Conservation (phyloP, 2,113 vertebrate genomes). For the Orientallactaga bullata region DNA sequence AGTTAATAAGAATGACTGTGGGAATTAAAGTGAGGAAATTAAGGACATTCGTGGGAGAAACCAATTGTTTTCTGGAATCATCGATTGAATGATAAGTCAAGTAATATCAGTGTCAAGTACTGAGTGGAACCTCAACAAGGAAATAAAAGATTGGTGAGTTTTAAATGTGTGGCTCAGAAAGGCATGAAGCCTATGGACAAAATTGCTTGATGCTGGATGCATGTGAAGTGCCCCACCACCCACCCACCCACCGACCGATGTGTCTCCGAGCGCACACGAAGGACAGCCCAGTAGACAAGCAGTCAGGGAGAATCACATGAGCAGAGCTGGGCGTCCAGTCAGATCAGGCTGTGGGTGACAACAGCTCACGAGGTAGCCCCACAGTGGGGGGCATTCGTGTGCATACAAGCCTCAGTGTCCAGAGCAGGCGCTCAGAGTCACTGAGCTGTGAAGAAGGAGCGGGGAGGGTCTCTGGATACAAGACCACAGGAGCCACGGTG, state of each 20-base stretch:
- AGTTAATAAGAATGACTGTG: constrained; percentile 74
- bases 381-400: not conserved
- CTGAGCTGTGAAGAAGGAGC: not conserved
- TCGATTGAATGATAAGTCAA: constrained; percentile 78
- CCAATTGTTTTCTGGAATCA: constrained; percentile 82
- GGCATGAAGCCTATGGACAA: constrained; percentile 12
- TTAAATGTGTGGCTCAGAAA: constrained; percentile 58
- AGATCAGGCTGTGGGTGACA: rapidly evolving
- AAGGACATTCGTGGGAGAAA: constrained; percentile 78
- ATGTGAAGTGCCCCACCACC: not conserved
- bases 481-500: rapidly evolving
- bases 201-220: not conserved
- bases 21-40: constrained; percentile 77
- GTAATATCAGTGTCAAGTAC: constrained; percentile 74
- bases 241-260: too few species aligned
- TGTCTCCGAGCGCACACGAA: not conserved
- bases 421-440: rapidly evolving
- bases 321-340: not conserved
- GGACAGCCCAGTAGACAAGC: not conserved
- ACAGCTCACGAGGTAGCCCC: rapidly evolving
- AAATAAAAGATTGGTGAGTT: constrained; percentile 74
- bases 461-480: not conserved
- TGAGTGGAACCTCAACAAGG: constrained; percentile 72
- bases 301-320: not conserved
- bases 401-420: rapidly evolving